Evolutionary conservation across 2,888 invertebrate species (phyloP), one percentile per base, ranked within the genome.

Genomic region (Drosophila histrio): DNA sequence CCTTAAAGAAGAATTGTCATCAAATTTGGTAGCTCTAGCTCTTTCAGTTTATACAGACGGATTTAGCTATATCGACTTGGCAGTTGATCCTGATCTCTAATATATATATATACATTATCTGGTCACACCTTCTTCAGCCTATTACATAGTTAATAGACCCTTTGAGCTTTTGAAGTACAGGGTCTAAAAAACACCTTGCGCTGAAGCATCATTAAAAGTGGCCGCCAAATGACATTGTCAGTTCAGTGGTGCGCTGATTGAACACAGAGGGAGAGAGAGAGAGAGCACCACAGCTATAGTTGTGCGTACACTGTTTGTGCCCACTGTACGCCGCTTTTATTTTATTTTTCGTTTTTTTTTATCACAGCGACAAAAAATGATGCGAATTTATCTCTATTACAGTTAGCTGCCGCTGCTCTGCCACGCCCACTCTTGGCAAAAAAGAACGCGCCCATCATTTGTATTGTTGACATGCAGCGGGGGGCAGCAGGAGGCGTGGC

Each of bases 321-420:
- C 61, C 34, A n/a, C 22, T 46, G 58, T 41, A 39, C 52, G 9
- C 36, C 1, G 19, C 15, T n/a, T 38, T 30, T 17, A 11, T 9
- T 30, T 11, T 17, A 21, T 13, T 36, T 52, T 26, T 22, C 2
- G 8, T 22, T 39, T 39, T 65, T 65, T 66, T 71, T 87, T 81
- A 87, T 84, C 87, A 67, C 59, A 67, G 47, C 41, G 46, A 67
- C 72, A 86, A 85, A 84, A 85, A 85, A 86, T 86, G 86, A 81
- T 64, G 74, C 78, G 79, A 81, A 85, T 86, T 85, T 86, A 85
- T 85, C 87, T 85, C 84, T 84, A 86, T 85, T 85, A 85, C 87
- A 79, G 84, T 74, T 86, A 84, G 81, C 79, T 77, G 77, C 26
- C 46, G 72, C 53, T 38, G 36, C 17, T 11, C 8, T 34, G 63